These are phyloP conservation scores for Sycophila sp. DNA, from an alignment of 1,140 invertebrate species.

Conservation along the genomic window DNA sequence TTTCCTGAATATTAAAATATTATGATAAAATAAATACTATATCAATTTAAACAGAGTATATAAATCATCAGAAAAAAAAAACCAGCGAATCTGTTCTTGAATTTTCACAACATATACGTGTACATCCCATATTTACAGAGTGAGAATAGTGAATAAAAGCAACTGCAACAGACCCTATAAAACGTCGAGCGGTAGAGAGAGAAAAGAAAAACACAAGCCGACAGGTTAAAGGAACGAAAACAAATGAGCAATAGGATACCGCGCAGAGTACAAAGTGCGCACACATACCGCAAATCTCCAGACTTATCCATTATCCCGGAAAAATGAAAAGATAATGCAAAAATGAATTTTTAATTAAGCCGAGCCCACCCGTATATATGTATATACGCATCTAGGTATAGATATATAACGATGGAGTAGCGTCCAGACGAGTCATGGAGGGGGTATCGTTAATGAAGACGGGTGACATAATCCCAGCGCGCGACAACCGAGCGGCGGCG, in stretches of 20 bases:
- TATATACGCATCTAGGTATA: background rate
- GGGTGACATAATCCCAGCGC: conserved; percentile 23
- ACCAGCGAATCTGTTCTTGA: too few species aligned
- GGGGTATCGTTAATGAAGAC: conserved; percentile 20
- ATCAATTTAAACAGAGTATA: too few species aligned
- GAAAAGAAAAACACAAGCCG: too few species aligned
- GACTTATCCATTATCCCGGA: conserved; percentile 14
- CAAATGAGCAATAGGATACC: background rate
- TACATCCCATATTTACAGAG: too few species aligned
- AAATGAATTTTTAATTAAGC: conserved; percentile 19
- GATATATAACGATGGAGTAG: background rate
- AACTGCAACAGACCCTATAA: too few species aligned
- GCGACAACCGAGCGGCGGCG: background rate
- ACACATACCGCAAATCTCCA: background rate
- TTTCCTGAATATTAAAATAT: too few species aligned
- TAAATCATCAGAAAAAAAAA: too few species aligned
- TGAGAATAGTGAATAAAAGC: too few species aligned
- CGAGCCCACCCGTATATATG: background rate
- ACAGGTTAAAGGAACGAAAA: background rate
- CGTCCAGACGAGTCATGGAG: background rate
- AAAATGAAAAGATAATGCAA: conserved; percentile 25
- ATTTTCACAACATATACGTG: too few species aligned
- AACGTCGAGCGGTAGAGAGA: too few species aligned
- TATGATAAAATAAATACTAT: too few species aligned
- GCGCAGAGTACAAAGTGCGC: background rate